Evolutionary conservation across 1,140 invertebrate genomes (phyloP), one percentile per base, ranked within the genome.

Genomic region (Drosophila subobscura): DNA sequence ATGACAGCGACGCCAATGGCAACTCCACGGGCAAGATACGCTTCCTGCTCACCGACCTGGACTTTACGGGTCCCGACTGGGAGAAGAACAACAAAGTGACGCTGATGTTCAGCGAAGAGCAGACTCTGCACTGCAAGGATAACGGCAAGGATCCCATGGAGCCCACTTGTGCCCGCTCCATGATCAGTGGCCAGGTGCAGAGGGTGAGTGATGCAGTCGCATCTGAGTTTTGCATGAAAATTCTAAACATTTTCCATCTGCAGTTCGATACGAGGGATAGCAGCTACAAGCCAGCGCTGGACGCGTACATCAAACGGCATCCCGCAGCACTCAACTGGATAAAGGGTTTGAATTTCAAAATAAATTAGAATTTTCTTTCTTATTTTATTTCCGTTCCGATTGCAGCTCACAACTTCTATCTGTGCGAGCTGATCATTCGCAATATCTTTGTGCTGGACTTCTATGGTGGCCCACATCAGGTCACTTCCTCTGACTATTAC

Each of bases 11-110:
- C 54, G 92, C 93, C 25, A 89, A 92, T 12, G 91, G 91, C 20
- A 95, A 95, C 60, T 95, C 96, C 14, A 95, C 94, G 1, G 96
- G 96, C 33, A 90, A 94, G 40, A 96, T 96, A 20, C 97, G 96
- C 67, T 93, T 97, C 72, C 95, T 96, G 86, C 92, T 97, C 63
- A 96, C 96, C 7, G 94, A 94, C 14, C 86, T 96, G 91, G 96
- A 97, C 80, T 94, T 95, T 54, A 94, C 95, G 12, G 94, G 94
- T n/a, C 91, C 93, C 70, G 96, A 97, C 92, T 91, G 96, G 65
- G 67, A 79, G n/a, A 46, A 22, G 22, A 94, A 96, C 73, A 93
- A 92, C 73, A 93, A 94, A 45, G 93, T 94, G 3, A 95, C 95
- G 0, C 91, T 96, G 12, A 90, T 95, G 63, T 94, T 96, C 71